These are phyloP conservation scores for Dunckerocampus dactyliophorus DNA, from an alignment of 2,113 vertebrate species.

Conservation along the genomic window DNA sequence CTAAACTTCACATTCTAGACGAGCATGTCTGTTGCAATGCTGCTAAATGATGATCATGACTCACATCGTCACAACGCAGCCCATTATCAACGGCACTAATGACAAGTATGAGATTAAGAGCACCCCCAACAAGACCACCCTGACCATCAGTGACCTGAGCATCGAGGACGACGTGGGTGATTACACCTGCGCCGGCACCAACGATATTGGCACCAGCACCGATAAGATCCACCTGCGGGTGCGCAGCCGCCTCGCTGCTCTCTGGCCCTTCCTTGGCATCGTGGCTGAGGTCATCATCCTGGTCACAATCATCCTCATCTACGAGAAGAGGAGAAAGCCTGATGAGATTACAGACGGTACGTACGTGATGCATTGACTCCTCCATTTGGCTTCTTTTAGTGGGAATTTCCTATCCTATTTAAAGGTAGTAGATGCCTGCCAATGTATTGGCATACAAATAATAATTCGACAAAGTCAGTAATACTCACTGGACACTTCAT, in stretches of 20 bases:
- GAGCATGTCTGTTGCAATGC: not conserved
- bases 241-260: slow-evolving; percentile 85
- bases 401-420: no score
- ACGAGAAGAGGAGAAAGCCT: slow-evolving; percentile 94
- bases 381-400: no score
- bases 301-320: slow-evolving; percentile 94
- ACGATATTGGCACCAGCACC: accelerated
- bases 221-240: slow-evolving; percentile 77
- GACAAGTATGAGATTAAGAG: slow-evolving; percentile 72
- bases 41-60: not conserved
- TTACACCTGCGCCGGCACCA: slow-evolving; percentile 79
- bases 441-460: no score
- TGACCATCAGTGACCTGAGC: slow-evolving; percentile 71
- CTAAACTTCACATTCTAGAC: not conserved
- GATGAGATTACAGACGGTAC: slow-evolving; percentile 88
- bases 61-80: not conserved
- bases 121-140: slow-evolving; percentile 63
- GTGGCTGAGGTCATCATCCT: slow-evolving; percentile 93
- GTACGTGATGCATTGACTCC: slow-evolving; percentile 23
- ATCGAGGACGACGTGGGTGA: slow-evolving; percentile 71
- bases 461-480: no score
- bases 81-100: slow-evolving; percentile 65
- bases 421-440: no score
- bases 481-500: no score
- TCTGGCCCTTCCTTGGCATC: slow-evolving; percentile 97